phyloP scores from a whole-genome alignment of 1,140 invertebrate species.

The Drosophila micromelanica region DNA sequence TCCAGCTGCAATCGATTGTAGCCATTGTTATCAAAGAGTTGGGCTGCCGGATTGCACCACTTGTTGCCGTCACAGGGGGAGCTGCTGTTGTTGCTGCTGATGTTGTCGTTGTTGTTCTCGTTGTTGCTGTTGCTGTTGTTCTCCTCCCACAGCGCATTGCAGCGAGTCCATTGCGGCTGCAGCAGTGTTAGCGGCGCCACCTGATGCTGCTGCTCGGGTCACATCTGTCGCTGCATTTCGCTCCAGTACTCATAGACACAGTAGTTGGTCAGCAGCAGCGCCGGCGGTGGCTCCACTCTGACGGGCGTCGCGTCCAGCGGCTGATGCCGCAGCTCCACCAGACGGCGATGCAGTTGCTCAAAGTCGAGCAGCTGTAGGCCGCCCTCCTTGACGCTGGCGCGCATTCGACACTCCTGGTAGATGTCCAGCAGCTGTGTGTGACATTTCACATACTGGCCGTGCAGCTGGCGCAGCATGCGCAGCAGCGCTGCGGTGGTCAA shows the following conservation, averaged over 20 bases:
- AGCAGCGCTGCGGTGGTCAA: conserved; percentile 84
- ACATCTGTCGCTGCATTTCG: conserved; percentile 44
- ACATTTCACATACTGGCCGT: conserved; percentile 72
- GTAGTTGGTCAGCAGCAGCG: conserved; percentile 53
- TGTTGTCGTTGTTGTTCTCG: background rate
- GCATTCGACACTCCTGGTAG: conserved; percentile 23
- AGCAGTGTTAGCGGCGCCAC: background rate
- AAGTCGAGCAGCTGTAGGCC: conserved; percentile 46
- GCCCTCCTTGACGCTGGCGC: conserved; percentile 33
- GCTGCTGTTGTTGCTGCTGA: background rate
- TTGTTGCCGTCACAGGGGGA: background rate
- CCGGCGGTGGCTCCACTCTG: conserved; percentile 84
- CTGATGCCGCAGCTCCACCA: conserved; percentile 8
- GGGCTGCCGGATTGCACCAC: background rate
- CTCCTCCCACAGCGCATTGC: background rate
- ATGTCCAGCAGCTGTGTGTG: conserved; percentile 12
- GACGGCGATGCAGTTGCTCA: conserved; percentile 14
- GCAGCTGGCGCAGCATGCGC: conserved; percentile 87
- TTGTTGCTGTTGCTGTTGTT: background rate
- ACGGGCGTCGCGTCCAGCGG: conserved; percentile 88
- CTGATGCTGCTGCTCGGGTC: conserved; percentile 17
- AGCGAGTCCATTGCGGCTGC: background rate
- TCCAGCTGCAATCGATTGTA: background rate
- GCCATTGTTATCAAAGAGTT: no score
- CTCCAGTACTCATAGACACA: conserved; percentile 49